Evolutionary conservation across 2,888 invertebrate genomes (phyloP), one percentile per base, ranked within the genome.

Genomic region (Cosmorhoe ocellata): DNA sequence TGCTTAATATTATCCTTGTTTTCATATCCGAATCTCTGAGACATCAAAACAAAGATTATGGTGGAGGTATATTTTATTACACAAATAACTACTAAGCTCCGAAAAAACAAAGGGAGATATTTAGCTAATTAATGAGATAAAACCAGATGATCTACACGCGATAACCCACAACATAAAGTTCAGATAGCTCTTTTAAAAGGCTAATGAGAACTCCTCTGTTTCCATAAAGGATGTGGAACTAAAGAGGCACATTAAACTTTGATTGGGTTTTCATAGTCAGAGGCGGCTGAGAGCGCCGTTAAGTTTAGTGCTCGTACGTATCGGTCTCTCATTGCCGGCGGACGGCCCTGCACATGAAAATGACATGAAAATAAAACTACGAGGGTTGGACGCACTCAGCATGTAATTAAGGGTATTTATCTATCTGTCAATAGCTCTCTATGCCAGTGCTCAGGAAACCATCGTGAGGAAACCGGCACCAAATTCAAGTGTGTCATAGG

Each of bases 261-360:
- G 81, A 86, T 84, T 82, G 78, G 73, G 72, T 81, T 81, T 81
- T 84, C 83, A 83, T 82, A 81, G 79, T 73, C 72, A 64, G 64
- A 67, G 61, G 72, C 70, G 69, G 58, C 69, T 75, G 73, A 76
- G 72, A 71, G 73, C 65, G 68, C 69, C 74, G 76, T 84, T 79
- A 82, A 82, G 69, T 80, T 84, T 80, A 83, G 67, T 76, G 71
- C 70, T 54, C 66, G 76, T 73, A 74, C 81, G 82, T 79, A 84
- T 81, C 77, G 81, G 69, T 67, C 56, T 63, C 71, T 68, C 73
- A 76, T 68, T 71, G 75, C 78, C 62, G 75, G 76, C 62, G 45
- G 69, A 68, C 43, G 41, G 48, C 48, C 34, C 22, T 43, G 39
- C 34, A 67, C 67, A 58, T 63, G 65, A 62, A 67, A 70, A 76